Conservation (phyloP, 2,113 vertebrate genomes). For the Coryphaenoides rupestris region DNA sequence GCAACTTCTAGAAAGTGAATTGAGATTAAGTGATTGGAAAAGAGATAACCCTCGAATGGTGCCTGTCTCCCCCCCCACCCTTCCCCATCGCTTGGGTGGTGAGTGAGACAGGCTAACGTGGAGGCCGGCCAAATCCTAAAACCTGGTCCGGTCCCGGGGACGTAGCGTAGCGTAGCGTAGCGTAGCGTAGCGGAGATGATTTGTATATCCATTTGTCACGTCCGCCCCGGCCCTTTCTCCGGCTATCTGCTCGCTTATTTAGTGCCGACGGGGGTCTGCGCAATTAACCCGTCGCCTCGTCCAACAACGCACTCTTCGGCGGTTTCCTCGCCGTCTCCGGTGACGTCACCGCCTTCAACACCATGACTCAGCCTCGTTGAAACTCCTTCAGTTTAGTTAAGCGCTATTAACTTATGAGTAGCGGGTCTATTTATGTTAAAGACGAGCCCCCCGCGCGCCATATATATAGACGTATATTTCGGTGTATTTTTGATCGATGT, state of each 20-base stretch:
- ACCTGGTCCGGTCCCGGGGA: no score
- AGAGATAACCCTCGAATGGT: constrained; percentile 23
- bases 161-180: no score
- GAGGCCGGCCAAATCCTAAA: constrained; percentile 52
- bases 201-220: constrained; percentile 64
- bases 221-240: constrained; percentile 60
- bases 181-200: constrained; percentile 65
- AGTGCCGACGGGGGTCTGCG: constrained; percentile 56
- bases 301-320: constrained; percentile 44
- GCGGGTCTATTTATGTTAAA: no score
- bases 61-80: constrained; percentile 13
- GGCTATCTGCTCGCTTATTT: constrained; percentile 67
- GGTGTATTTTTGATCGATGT: no score
- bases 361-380: constrained; percentile 20
- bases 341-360: constrained; percentile 42
- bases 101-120: constrained; percentile 37
- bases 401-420: no score
- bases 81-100: no score
- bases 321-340: constrained; percentile 35
- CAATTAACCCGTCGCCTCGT: constrained; percentile 65
- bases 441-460: no score
- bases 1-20: constrained; percentile 32
- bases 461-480: no score
- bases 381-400: constrained; percentile 3
- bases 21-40: constrained; percentile 33